Conservation (phyloP, 2,888 invertebrate genomes). For the Plebejus anna region DNA sequence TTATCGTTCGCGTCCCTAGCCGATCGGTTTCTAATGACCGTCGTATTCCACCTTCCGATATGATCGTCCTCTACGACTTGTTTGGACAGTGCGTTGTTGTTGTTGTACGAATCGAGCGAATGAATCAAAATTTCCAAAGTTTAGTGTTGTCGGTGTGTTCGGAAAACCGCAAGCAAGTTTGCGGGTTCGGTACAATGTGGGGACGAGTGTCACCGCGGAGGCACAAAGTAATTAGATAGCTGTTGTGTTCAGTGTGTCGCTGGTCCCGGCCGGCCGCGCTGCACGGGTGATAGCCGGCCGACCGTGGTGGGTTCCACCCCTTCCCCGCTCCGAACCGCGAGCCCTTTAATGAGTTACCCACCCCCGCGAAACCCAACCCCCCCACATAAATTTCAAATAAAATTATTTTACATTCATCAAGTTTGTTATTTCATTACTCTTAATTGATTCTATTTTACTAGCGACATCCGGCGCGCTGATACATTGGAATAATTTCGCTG, state of each 20-base stretch:
- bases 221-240: conserved; percentile 72
- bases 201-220: conserved; percentile 52
- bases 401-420: conserved; percentile 24
- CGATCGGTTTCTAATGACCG: conserved; percentile 11
- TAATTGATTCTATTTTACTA: conserved; percentile 24
- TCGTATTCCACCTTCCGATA: background rate
- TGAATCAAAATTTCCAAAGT: conserved; percentile 47
- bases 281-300: conserved; percentile 68
- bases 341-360: conserved; percentile 62
- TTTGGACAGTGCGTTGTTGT: background rate
- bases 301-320: conserved; percentile 60
- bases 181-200: conserved; percentile 58
- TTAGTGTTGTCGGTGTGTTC: conserved; percentile 46
- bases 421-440: conserved; percentile 24
- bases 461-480: background rate
- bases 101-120: background rate
- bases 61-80: background rate
- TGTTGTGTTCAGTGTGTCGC: conserved; percentile 69
- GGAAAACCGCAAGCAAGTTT: conserved; percentile 67
- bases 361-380: conserved; percentile 39
- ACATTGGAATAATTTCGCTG: background rate
- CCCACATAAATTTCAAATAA: conserved; percentile 33
- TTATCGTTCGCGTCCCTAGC: background rate
- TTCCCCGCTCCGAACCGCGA: conserved; percentile 60
- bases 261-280: conserved; percentile 59